Evolutionary conservation across 2,888 invertebrate genomes (phyloP).

Genomic region (Malthinus flaveolus): DNA sequence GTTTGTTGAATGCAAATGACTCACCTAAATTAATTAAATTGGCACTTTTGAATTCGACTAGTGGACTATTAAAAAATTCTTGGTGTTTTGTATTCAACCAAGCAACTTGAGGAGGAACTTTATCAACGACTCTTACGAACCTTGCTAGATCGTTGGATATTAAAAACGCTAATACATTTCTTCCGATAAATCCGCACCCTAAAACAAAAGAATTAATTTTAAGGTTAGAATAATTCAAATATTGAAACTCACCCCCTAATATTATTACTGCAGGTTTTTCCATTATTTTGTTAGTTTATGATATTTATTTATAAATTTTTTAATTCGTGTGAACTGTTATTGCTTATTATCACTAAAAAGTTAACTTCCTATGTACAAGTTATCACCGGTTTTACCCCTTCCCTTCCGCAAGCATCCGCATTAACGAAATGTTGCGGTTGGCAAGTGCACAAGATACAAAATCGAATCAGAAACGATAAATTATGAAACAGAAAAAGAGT

Average conservation of each 20-base stretch:
- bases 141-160: conserved; percentile 76
- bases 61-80: conserved; percentile 71
- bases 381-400: conserved; percentile 28
- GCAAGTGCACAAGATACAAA: too few species aligned
- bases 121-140: conserved; percentile 82
- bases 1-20: neutral
- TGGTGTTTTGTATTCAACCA: conserved; percentile 80
- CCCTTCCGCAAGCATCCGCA: conserved; percentile 17
- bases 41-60: conserved; percentile 87
- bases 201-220: conserved; percentile 39
- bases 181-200: conserved; percentile 94
- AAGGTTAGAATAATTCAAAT: conserved; percentile 11
- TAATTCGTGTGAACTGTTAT: conserved; percentile 6
- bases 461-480: too few species aligned
- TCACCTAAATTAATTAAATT: conserved; percentile 88
- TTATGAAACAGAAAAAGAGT: too few species aligned
- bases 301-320: conserved; percentile 12
- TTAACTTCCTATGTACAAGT: conserved; percentile 20
- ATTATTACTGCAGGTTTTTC: conserved; percentile 43
- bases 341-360: conserved; percentile 16
- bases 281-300: conserved; percentile 32
- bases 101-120: conserved; percentile 91
- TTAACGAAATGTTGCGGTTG: too few species aligned
- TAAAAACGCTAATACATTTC: conserved; percentile 82
- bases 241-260: conserved; percentile 41